These are phyloP conservation scores for Neopelma chrysocephalum DNA, from an alignment of 2,797 vertebrate species.

Conservation along the genomic window DNA sequence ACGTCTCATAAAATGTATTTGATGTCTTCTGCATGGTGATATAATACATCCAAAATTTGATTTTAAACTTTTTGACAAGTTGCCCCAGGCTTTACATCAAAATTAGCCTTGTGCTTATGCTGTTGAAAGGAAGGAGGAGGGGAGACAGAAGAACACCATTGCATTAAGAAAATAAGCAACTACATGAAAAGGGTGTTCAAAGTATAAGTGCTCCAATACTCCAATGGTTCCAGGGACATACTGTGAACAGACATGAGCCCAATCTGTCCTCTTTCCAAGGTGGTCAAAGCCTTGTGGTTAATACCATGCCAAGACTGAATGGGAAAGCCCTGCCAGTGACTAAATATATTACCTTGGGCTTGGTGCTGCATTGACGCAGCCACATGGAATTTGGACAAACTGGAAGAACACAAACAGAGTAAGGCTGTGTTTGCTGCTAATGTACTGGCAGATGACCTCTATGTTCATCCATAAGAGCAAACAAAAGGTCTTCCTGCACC, in stretches of 20 bases:
- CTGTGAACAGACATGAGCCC: background rate
- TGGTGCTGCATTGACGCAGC: background rate
- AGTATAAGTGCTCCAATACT: background rate
- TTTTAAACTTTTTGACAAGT: constrained; percentile 65
- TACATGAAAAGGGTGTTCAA: background rate
- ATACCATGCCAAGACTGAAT: background rate
- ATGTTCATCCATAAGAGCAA: background rate
- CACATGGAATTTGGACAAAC: constrained; percentile 35
- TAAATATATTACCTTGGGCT: constrained; percentile 32
- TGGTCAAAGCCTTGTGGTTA: constrained; percentile 23
- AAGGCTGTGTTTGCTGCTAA: background rate
- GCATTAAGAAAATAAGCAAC: constrained; percentile 31
- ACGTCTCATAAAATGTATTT: constrained; percentile 26
- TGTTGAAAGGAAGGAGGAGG: constrained; percentile 53
- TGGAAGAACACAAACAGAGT: background rate
- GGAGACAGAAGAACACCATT: background rate
- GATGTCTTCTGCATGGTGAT: constrained; percentile 48
- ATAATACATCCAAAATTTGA: constrained; percentile 58
- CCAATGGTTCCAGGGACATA: background rate
- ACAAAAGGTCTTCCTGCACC: background rate
- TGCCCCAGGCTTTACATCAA: constrained; percentile 61
- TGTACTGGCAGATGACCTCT: background rate
- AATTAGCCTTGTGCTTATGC: constrained; percentile 57
- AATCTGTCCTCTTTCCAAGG: constrained; percentile 3
- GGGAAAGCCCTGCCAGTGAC: constrained; percentile 11